A percentile compares a stretch with the other conserved stretches of the same genome.
Evolutionary conservation across 1,140 invertebrate species (phyloP).

Genomic region (Sycobia sp.): DNA sequence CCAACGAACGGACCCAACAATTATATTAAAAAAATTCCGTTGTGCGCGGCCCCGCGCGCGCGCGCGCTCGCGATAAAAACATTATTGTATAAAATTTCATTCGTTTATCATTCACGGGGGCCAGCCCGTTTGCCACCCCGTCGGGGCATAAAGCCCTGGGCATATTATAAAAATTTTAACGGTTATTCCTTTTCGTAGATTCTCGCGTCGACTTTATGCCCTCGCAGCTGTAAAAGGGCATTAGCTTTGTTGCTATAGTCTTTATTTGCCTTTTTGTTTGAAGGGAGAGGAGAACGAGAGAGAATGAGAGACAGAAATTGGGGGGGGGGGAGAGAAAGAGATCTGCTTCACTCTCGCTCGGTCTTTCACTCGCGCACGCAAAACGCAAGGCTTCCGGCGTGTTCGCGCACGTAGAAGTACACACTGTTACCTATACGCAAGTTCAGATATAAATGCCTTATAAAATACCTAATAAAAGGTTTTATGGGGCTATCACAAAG

Average conservation of each 20-base stretch:
- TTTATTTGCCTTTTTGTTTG: too few species aligned
- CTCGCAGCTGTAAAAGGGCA: constrained; percentile 6
- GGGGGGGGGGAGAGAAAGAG: too few species aligned
- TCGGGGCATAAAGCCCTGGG: neutral
- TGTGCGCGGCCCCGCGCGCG: neutral
- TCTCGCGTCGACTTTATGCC: neutral
- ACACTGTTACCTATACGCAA: constrained; percentile 20
- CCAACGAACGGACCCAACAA: neutral
- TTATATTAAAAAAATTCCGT: neutral
- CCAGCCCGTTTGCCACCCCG: too few species aligned
- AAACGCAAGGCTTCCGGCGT: too few species aligned
- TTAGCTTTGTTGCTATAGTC: constrained; percentile 13
- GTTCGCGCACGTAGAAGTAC: constrained; percentile 4
- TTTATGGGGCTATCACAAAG: constrained; percentile 24
- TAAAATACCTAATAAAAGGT: constrained; percentile 25
- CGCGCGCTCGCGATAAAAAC: too few species aligned
- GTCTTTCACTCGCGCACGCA: constrained; percentile 12
- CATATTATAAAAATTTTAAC: constrained; percentile 18
- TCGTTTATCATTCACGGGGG: neutral
- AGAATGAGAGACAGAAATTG: too few species aligned
- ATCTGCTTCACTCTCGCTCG: constrained; percentile 1
- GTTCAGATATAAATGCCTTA: constrained; percentile 27
- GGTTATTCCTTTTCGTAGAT: constrained; percentile 10
- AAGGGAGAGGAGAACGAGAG: too few species aligned
- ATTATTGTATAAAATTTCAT: neutral